Base-by-base conservation (phyloP, 2,797 vertebrate genomes). In the Smutsia temminckii region DNA sequence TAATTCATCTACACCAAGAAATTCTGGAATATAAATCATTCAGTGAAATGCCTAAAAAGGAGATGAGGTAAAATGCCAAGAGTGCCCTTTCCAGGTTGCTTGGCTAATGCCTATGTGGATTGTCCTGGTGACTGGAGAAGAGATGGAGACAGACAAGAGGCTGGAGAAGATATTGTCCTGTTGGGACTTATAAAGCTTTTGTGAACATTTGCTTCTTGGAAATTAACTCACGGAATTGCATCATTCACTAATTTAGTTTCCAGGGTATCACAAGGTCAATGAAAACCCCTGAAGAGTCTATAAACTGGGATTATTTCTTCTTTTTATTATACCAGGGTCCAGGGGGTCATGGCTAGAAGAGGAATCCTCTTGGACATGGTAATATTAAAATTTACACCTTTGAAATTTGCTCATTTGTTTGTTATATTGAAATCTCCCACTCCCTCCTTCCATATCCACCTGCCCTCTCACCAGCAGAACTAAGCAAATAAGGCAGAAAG, bases 141-240 rank as follows among this genome's bases (percentile, higher is more conserved):
- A 72, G 29, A 80, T 92, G 83, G 91, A 95, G 95, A 95, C 78
- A 86, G 79, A 91, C 81, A 85, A 89, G 49, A 85, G 27, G 93
- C 37, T 91, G 85, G 69, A 94, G 69, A 91, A 95, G 11, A 83
- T 94, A 95, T 71, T 93, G 34, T 89, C 74, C 66, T 68, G 85
- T 11, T 55, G 80, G 85, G 94, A 93, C 83, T 53, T 95, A 95
- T 89, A 96, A 90, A 95, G 23, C 49, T 46, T 91, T 93, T 75
- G 88, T 80, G 85, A 96, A 95, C 79, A 93, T 92, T 93, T 96
- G 91, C 68, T 79, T 77, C 75, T 81, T 89, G 75, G 63, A 95
- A 96, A 96, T 96, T 85, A 91, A 93, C 61, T 94, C 78, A 85
- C 40, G 5, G 94, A 96, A 89, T 85, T 79, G 29, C 34, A 86